Conservation (phyloP, 2,888 invertebrate species). For the Cosmia pyralina region DNA sequence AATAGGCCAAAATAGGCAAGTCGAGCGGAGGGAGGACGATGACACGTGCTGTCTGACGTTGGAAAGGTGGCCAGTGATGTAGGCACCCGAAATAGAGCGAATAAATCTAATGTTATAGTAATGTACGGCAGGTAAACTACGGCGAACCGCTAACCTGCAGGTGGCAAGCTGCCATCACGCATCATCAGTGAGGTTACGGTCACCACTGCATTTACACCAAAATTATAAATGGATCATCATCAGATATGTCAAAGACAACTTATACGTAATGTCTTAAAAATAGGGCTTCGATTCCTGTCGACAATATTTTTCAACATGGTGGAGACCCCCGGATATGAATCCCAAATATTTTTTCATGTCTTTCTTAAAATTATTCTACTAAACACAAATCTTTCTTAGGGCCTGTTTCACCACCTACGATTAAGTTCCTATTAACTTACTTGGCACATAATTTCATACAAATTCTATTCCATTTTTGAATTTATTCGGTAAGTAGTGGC, state of each 20-base stretch:
- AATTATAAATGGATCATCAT: slow-evolving; percentile 28
- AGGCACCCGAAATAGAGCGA: slow-evolving; percentile 79
- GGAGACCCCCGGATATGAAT: no score
- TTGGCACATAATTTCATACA: no score
- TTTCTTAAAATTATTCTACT: no score
- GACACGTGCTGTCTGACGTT: slow-evolving; percentile 82
- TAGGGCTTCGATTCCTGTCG: no score
- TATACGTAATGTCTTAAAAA: no score
- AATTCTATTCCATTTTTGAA: no score
- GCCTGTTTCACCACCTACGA: no score
- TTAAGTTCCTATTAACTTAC: no score
- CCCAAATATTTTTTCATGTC: no score
- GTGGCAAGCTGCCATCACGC: slow-evolving; percentile 74
- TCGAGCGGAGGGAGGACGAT: slow-evolving; percentile 75
- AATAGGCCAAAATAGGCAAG: slow-evolving; percentile 63
- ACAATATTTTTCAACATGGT: no score
- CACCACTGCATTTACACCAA: slow-evolving; percentile 60
- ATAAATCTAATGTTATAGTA: slow-evolving; percentile 68
- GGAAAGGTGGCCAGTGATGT: slow-evolving; percentile 82
- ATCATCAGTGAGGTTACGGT: slow-evolving; percentile 74
- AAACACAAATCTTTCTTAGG: no score
- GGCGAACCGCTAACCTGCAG: slow-evolving; percentile 67
- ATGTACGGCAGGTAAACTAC: slow-evolving; percentile 81
- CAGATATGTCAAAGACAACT: background rate
- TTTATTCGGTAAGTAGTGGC: no score